Evolutionary conservation across 2,888 invertebrate genomes (phyloP).

Genomic region (Rambutsinella grinnellia): DNA sequence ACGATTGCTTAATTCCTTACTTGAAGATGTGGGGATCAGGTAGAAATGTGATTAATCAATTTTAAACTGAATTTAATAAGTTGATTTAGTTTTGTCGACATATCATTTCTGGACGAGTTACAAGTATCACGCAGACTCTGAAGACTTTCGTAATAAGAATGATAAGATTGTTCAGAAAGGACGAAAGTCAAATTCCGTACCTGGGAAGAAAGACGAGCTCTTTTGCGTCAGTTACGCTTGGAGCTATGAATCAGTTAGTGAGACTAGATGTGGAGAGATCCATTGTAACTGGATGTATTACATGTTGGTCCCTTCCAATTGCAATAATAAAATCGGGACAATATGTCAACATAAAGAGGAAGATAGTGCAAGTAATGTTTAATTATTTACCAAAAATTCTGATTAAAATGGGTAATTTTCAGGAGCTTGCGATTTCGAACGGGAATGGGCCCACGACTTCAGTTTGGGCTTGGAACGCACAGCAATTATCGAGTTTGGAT

Average conservation of each 20-base stretch:
- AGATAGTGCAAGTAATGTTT: slow-evolving; percentile 29
- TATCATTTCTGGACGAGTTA: slow-evolving; percentile 36
- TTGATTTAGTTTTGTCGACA: slow-evolving; percentile 25
- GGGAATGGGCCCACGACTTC: slow-evolving; percentile 13
- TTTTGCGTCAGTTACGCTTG: slow-evolving; percentile 19
- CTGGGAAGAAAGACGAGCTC: background rate
- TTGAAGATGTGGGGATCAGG: slow-evolving; percentile 40
- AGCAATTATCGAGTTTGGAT: slow-evolving; percentile 30
- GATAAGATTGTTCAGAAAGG: slow-evolving; percentile 12
- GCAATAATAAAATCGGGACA: slow-evolving; percentile 30
- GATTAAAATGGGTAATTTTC: background rate
- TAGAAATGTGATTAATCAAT: background rate
- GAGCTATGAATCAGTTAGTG: slow-evolving; percentile 25
- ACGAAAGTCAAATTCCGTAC: background rate
- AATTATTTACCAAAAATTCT: background rate
- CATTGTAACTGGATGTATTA: slow-evolving; percentile 30
- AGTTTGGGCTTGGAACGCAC: slow-evolving; percentile 14
- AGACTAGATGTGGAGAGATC: slow-evolving; percentile 11
- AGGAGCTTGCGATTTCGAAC: slow-evolving; percentile 33
- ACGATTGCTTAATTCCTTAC: slow-evolving; percentile 36
- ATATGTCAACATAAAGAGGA: slow-evolving; percentile 17
- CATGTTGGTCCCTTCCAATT: slow-evolving; percentile 30
- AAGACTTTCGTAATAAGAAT: background rate
- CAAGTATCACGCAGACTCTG: background rate
- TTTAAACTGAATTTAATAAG: background rate